These are phyloP conservation scores for Stictocephala bisonia DNA, from an alignment of 2,888 invertebrate species.

Conservation along the genomic window DNA sequence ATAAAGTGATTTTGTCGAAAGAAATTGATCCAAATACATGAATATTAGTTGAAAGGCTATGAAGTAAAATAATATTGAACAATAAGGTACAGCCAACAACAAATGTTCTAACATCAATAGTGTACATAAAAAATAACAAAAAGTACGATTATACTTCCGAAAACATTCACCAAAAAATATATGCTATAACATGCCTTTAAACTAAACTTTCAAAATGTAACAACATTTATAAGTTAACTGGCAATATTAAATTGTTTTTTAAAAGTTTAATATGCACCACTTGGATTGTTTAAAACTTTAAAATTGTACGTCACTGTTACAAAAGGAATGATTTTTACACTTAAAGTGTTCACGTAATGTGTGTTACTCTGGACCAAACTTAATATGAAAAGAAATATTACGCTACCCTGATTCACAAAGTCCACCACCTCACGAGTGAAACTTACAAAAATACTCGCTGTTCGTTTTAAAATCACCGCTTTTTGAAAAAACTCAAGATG, in stretches of 20 bases:
- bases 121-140: constrained; percentile 25
- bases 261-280: too few relatives aligned
- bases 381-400: too few relatives aligned
- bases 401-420: too few relatives aligned
- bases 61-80: constrained; percentile 21
- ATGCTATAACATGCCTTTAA: constrained; percentile 32
- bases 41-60: constrained; percentile 13
- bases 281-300: too few relatives aligned
- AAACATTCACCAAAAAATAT: constrained; percentile 42
- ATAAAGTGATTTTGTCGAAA: constrained; percentile 8
- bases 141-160: constrained; percentile 19
- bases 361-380: too few relatives aligned
- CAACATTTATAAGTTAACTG: constrained; percentile 36
- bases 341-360: too few relatives aligned
- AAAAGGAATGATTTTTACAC: too few relatives aligned
- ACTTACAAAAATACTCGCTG: too few relatives aligned
- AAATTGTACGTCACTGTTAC: too few relatives aligned
- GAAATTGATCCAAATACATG: not conserved
- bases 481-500: too few relatives aligned
- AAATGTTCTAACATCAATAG: constrained; percentile 30
- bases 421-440: too few relatives aligned
- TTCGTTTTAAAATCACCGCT: too few relatives aligned
- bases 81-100: constrained; percentile 30
- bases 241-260: constrained; percentile 29
- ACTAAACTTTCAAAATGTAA: constrained; percentile 36